Percentiles rank a stretch among this genome's conserved stretches.
phyloP scores from a whole-genome alignment of 2,797 vertebrate species.

The Alcedo atthis region DNA sequence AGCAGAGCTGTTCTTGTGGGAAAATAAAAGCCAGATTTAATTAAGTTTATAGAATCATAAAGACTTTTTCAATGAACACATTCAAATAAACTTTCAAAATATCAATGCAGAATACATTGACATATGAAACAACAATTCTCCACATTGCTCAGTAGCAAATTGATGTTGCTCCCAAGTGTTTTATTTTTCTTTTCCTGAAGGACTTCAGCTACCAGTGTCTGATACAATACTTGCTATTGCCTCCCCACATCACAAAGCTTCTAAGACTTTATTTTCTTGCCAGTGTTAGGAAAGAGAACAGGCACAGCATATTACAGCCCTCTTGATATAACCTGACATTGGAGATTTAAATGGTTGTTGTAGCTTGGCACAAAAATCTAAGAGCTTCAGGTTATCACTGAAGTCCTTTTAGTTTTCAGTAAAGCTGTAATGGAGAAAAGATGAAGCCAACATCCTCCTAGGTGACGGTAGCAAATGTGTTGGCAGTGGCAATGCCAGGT shows the following conservation, averaged over 20 bases:
- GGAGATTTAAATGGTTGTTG: not conserved
- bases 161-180: not conserved
- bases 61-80: slow-evolving; percentile 46
- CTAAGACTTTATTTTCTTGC: not conserved
- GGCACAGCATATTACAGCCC: not conserved
- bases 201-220: not conserved
- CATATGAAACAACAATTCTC: slow-evolving; percentile 21
- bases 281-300: not conserved
- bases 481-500: not conserved
- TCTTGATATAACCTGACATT: not conserved
- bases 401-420: slow-evolving; percentile 26
- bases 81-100: slow-evolving; percentile 53
- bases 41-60: slow-evolving; percentile 42
- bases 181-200: not conserved
- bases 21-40: slow-evolving; percentile 72
- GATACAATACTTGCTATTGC: not conserved
- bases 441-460: slow-evolving; percentile 7
- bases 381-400: not conserved
- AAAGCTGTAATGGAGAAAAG: not conserved
- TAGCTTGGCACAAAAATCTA: not conserved
- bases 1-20: slow-evolving; percentile 48
- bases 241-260: not conserved
- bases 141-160: not conserved
- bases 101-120: slow-evolving; percentile 57
- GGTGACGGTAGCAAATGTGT: not conserved